Percentiles rank a stretch among this genome's conserved stretches.
phyloP scores from a whole-genome alignment of 2,113 vertebrate species.

The Dipodomys spectabilis region DNA sequence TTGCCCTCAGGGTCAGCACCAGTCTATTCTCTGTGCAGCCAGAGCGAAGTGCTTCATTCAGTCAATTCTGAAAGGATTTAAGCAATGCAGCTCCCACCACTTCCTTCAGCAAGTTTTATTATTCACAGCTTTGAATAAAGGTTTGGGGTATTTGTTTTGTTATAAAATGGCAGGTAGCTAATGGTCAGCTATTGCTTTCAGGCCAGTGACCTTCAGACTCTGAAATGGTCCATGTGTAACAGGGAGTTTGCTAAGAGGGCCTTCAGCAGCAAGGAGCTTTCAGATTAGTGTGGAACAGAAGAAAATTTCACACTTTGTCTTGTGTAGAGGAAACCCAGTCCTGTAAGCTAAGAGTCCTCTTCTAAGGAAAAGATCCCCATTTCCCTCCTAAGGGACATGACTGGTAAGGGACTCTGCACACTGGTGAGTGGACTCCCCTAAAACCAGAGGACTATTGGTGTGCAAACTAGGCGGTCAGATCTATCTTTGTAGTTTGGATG shows the following conservation, averaged over 20 bases:
- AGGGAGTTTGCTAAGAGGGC: neutral
- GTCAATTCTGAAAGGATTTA: slow-evolving; percentile 72
- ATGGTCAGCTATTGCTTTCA: neutral
- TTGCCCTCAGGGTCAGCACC: slow-evolving; percentile 68
- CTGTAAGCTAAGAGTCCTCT: neutral
- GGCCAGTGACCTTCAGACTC: neutral
- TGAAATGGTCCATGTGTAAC: neutral
- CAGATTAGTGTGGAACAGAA: neutral
- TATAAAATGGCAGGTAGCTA: slow-evolving; percentile 31
- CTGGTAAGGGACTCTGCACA: neutral
- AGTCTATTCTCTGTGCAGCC: slow-evolving; percentile 58
- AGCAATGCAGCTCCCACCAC: slow-evolving; percentile 54
- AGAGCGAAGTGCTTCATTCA: slow-evolving; percentile 69
- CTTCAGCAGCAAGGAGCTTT: neutral
- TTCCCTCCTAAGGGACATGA: neutral
- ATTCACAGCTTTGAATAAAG: slow-evolving; percentile 53
- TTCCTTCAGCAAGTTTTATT: slow-evolving; percentile 66
- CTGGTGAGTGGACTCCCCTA: no score
- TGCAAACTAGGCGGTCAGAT: neutral
- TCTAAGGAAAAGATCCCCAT: neutral
- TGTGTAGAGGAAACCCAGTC: neutral
- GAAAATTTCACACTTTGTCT: neutral
- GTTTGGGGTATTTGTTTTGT: neutral
- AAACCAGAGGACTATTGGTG: neutral
- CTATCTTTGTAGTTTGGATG: neutral